Conservation (phyloP, 2,113 vertebrate genomes). For the Lophochroa leadbeateri region DNA sequence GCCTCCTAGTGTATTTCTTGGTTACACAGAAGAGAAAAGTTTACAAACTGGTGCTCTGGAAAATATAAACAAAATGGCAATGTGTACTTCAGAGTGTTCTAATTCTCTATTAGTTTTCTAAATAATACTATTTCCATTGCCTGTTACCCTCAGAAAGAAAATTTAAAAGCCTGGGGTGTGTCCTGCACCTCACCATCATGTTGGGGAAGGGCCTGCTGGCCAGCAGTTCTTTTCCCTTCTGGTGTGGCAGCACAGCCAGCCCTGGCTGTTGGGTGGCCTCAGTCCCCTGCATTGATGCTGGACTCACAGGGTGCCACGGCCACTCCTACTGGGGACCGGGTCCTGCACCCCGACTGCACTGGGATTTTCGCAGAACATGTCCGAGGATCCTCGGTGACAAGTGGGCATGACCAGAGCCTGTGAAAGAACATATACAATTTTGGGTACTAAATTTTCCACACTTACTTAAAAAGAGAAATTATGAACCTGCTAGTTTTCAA, state of each 20-base stretch:
- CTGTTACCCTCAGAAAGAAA: background rate
- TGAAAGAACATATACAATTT: background rate
- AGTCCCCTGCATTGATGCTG: background rate
- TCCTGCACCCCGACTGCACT: accelerated
- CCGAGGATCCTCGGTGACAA: accelerated
- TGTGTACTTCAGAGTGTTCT: background rate
- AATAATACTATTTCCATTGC: background rate
- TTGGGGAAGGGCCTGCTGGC: background rate
- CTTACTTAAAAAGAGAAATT: background rate
- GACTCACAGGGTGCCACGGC: accelerated
- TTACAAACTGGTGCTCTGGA: background rate
- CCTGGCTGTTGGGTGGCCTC: background rate
- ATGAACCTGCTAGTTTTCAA: background rate
- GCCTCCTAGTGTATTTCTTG: slow-evolving; percentile 27
- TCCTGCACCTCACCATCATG: accelerated
- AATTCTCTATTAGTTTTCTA: background rate
- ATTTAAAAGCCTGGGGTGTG: accelerated
- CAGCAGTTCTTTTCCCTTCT: background rate
- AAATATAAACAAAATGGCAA: slow-evolving; percentile 16
- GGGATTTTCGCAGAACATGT: background rate
- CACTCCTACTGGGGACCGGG: accelerated
- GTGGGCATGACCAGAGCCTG: background rate
- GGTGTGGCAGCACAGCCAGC: background rate
- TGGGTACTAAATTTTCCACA: background rate
- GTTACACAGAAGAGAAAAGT: background rate